Conservation (phyloP, 1,140 invertebrate species). For the Wiebesia pumilae region DNA sequence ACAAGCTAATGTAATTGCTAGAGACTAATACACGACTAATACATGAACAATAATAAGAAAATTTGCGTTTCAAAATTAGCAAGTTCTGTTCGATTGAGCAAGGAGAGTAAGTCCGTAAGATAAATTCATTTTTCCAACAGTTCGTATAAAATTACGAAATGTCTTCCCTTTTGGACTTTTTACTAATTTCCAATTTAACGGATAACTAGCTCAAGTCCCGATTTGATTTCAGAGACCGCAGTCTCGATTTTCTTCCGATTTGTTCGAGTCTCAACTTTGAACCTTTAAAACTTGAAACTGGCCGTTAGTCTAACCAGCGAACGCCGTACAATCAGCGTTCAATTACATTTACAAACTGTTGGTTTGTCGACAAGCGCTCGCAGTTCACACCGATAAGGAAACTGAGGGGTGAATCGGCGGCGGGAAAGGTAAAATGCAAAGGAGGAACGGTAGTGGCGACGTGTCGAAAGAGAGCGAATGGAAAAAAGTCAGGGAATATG, state of each 20-base stretch:
- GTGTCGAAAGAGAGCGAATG: constrained; percentile 6
- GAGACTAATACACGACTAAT: not conserved
- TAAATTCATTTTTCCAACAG: not conserved
- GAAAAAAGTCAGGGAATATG: not conserved
- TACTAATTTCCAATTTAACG: not conserved
- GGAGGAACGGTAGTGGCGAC: not conserved
- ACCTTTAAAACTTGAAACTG: too few relatives aligned
- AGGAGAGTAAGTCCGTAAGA: not conserved
- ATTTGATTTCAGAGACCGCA: not conserved
- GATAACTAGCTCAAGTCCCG: too few relatives aligned
- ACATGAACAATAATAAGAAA: constrained; percentile 5
- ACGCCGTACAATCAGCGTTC: not conserved
- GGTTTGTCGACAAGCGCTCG: too few relatives aligned
- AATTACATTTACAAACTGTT: not conserved
- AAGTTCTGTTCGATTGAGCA: not conserved
- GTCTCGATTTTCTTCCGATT: too few relatives aligned
- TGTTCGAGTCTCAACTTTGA: too few relatives aligned
- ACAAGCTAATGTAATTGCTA: not conserved
- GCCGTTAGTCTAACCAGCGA: too few relatives aligned
- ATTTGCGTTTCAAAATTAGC: not conserved
- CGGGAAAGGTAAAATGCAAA: not conserved
- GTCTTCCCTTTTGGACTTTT: not conserved
- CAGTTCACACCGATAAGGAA: not conserved
- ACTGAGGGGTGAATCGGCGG: not conserved
- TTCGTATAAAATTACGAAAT: not conserved